Evolutionary conservation across 1,140 invertebrate species (phyloP), one percentile per base, ranked within the genome.

Genomic region (Kradibia gibbosae): DNA sequence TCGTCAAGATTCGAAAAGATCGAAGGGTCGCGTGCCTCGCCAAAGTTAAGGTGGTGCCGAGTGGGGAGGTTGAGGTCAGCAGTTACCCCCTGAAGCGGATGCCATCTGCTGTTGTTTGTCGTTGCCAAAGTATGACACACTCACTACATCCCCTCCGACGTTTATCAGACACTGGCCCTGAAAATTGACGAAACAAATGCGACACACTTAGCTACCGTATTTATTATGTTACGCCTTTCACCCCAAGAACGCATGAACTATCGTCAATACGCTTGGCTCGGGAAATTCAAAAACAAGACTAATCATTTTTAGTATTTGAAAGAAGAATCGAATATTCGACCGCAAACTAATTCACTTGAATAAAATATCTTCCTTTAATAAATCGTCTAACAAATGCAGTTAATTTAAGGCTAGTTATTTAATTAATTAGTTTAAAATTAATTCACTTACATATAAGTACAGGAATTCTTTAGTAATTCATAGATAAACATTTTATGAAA

Each of bases 161-260:
- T 98, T 98, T 82, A 99, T 95, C 83, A 99, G 92, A 92, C 97
- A 99, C 89, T 98, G 97, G 75, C 95, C 96, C 96, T 97, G 92
- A 72, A 93, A 93, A 76, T 83, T 70, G 7, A 36, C 53, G n/a
- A 57, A 42, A 28, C 53, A 57, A 75, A 75, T 7, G 17, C 28
- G 34, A 22, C 11, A 34, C n/a, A n/a, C 8, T 75, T 60, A 13
- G 17, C 62, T 28, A 25, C 13, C 10, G 15, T 39, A 3, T 39
- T n/a, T 34, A 22, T 60, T 53, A 3, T 60, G 2, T 55, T 55
- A 10, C 20, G 53, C 25, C 22, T 4, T 2, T 4, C 20, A 10
- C 53, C 25, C 53, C 22, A 5, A 2, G 25, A 55, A 55, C 20
- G 7, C 8, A 60, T n/a, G n/a, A n/a, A n/a, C n/a, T n/a, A 50